phyloP scores from a whole-genome alignment of 2,888 invertebrate genomes.

The Helobdella robusta region DNA sequence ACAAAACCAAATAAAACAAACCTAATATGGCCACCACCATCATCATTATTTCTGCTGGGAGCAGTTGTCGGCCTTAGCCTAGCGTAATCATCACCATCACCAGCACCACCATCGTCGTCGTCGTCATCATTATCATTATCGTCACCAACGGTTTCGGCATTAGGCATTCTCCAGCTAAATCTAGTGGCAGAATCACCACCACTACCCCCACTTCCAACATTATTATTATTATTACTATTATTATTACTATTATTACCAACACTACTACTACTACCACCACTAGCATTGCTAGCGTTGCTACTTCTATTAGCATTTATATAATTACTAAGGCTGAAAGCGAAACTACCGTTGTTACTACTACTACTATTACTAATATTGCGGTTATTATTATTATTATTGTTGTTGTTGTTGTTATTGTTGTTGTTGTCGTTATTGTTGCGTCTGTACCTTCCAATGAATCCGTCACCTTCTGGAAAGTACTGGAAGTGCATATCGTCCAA shows the following conservation, averaged over 20 bases:
- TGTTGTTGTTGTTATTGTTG: background rate
- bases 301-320: slow-evolving; percentile 27
- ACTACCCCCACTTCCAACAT: too few relatives aligned
- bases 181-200: too few relatives aligned
- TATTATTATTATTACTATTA: too few relatives aligned
- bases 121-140: background rate
- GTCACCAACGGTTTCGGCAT: background rate
- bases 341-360: slow-evolving; percentile 7
- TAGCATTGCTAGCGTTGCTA: slow-evolving; percentile 28
- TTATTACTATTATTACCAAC: too few relatives aligned
- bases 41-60: too few relatives aligned
- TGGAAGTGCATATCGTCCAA: background rate
- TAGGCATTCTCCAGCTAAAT: background rate
- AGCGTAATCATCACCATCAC: too few relatives aligned
- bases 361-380: too few relatives aligned
- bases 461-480: background rate
- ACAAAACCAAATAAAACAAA: too few relatives aligned
- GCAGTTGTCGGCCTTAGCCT: too few relatives aligned
- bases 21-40: too few relatives aligned
- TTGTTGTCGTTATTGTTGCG: background rate
- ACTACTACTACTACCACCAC: too few relatives aligned
- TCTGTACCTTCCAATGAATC: background rate
- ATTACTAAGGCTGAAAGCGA: slow-evolving; percentile 17
- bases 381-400: background rate
- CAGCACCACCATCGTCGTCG: background rate